These are phyloP conservation scores for Laothoe populi DNA, from an alignment of 2,888 invertebrate species.

Conservation along the genomic window DNA sequence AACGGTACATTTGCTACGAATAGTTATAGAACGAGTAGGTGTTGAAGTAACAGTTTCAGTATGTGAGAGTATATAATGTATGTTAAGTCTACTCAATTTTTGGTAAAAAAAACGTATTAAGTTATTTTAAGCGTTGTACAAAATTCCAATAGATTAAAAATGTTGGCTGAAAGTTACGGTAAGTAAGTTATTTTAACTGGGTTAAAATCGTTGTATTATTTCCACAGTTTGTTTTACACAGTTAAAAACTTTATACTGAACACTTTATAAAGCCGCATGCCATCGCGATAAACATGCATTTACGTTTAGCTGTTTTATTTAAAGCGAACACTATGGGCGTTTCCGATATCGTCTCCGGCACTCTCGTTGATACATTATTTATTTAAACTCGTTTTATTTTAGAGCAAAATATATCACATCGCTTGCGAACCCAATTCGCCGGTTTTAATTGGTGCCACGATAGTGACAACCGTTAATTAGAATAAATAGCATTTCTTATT, in stretches of 20 bases:
- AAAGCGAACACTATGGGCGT: conserved; percentile 39
- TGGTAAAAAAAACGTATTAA: not conserved
- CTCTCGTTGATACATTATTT: conserved; percentile 47
- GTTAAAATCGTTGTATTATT: conserved; percentile 5
- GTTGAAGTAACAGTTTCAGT: not conserved
- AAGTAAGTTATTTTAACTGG: conserved; percentile 12
- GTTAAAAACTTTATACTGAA: conserved; percentile 4
- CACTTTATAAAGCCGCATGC: conserved; percentile 10
- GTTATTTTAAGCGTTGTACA: not conserved
- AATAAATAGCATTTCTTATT: conserved; percentile 42
- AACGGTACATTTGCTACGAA: not conserved
- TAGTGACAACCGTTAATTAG: conserved; percentile 45
- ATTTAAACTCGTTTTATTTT: conserved; percentile 54
- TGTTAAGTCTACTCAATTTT: not conserved
- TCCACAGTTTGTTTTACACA: not conserved
- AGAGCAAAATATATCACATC: conserved; percentile 42
- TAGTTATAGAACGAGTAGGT: not conserved
- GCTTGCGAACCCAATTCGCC: conserved; percentile 51
- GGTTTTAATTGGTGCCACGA: conserved; percentile 62
- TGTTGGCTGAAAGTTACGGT: not conserved
- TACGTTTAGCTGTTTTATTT: conserved; percentile 33
- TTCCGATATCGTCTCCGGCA: conserved; percentile 43
- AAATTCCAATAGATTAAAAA: not conserved
- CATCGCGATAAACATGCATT: conserved; percentile 17
- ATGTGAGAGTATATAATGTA: not conserved